phyloP scores from a whole-genome alignment of 2,888 invertebrate genomes.

The Drosophila colorata region DNA sequence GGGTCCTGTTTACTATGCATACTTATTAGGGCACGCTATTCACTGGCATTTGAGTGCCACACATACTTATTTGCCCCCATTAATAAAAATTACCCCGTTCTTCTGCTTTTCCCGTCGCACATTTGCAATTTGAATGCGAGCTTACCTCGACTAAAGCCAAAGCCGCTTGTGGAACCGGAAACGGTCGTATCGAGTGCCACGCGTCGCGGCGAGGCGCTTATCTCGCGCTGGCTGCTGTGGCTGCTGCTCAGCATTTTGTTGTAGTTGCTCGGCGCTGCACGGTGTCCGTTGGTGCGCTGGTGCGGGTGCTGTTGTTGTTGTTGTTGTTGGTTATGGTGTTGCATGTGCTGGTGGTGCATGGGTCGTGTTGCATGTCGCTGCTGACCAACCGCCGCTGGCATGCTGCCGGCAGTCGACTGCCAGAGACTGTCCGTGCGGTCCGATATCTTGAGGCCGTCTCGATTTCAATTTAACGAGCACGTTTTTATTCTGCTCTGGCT shows the following conservation, averaged over 20 bases:
- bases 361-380: constrained; percentile 65
- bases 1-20: background rate
- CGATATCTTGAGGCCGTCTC: constrained; percentile 80
- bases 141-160: constrained; percentile 84
- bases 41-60: background rate
- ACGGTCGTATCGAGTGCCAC: constrained; percentile 82
- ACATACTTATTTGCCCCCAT: background rate
- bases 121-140: constrained; percentile 6
- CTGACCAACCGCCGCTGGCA: constrained; percentile 59
- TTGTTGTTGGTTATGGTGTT: constrained; percentile 24
- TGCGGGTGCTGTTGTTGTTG: constrained; percentile 45
- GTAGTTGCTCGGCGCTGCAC: constrained; percentile 41
- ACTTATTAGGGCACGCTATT: background rate
- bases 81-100: background rate
- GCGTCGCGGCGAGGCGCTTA: constrained; percentile 78
- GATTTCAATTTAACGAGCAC: constrained; percentile 13
- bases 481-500: background rate
- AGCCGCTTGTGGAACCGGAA: constrained; percentile 83
- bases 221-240: constrained; percentile 75
- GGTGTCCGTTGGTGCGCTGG: constrained; percentile 43
- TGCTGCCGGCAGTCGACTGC: constrained; percentile 79
- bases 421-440: constrained; percentile 83
- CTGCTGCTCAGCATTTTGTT: constrained; percentile 69
- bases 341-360: constrained; percentile 55
- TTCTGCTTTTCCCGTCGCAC: background rate